Evolutionary conservation across 1,140 invertebrate genomes (phyloP).

Genomic region (Rhopalosiphum padi): DNA sequence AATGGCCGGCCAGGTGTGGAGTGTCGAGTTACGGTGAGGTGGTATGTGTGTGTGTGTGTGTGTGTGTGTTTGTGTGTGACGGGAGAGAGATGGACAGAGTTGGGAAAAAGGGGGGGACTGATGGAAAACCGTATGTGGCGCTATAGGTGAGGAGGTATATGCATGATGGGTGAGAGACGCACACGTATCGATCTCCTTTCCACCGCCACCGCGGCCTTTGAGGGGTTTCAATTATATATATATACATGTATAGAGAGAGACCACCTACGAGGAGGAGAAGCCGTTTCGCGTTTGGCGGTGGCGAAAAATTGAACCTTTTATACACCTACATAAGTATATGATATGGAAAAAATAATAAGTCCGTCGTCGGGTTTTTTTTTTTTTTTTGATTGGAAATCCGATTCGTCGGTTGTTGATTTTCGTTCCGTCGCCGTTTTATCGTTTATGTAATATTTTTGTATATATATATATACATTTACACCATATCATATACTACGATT

Average conservation of each 20-base stretch:
- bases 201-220: neutral
- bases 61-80: too few species aligned
- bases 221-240: neutral
- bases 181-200: constrained; percentile 16
- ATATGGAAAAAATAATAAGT: neutral
- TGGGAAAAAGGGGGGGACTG: neutral
- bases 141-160: neutral
- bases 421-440: neutral
- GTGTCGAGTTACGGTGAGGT: neutral
- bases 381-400: neutral
- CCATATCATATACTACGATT: neutral
- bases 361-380: neutral
- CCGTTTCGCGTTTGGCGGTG: neutral
- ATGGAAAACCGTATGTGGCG: neutral
- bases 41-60: too few species aligned
- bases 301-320: neutral
- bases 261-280: neutral
- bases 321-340: neutral
- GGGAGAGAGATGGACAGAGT: neutral
- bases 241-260: neutral
- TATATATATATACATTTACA: too few species aligned
- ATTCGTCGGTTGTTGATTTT: neutral
- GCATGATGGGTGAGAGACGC: neutral
- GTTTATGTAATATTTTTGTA: neutral
- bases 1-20: neutral